phyloP scores from a whole-genome alignment of 2,888 invertebrate species.

The Ametastegia equiseti region DNA sequence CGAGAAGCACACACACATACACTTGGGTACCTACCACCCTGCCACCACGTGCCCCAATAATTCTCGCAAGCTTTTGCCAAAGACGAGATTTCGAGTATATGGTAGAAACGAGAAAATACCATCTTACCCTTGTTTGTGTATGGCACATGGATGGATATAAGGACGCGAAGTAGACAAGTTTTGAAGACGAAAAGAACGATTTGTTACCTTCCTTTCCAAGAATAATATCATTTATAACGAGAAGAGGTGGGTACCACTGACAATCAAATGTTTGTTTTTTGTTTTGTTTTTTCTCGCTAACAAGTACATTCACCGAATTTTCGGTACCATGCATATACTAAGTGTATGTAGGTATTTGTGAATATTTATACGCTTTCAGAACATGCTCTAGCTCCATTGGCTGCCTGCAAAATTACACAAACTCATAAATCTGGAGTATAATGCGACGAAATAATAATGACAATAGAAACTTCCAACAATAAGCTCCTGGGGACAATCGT shows the following conservation, averaged over 20 bases:
- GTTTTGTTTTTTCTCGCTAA: slow-evolving; percentile 6
- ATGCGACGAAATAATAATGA: slow-evolving; percentile 73
- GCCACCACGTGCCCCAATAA: not conserved
- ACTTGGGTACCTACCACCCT: not conserved
- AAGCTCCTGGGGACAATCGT: slow-evolving; percentile 72
- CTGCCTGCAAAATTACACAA: slow-evolving; percentile 61
- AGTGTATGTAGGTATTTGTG: not conserved
- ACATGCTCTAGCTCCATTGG: slow-evolving; percentile 36
- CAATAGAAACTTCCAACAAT: slow-evolving; percentile 75
- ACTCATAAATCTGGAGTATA: slow-evolving; percentile 71
- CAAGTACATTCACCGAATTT: not conserved
- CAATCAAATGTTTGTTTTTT: not conserved
- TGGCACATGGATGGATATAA: not conserved
- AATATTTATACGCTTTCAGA: slow-evolving; percentile 12
- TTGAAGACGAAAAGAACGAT: not conserved
- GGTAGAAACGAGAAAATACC: not conserved
- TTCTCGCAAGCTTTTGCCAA: not conserved
- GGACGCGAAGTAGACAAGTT: not conserved
- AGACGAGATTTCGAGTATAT: not conserved
- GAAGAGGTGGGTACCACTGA: not conserved
- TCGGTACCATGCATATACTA: not conserved
- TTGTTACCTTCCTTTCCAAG: not conserved
- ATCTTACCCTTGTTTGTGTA: not conserved
- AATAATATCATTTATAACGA: slow-evolving; percentile 13
- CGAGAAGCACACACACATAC: slow-evolving; percentile 10